These are phyloP conservation scores for Toxotes jaculatrix DNA, from an alignment of 2,113 vertebrate species.

Conservation along the genomic window DNA sequence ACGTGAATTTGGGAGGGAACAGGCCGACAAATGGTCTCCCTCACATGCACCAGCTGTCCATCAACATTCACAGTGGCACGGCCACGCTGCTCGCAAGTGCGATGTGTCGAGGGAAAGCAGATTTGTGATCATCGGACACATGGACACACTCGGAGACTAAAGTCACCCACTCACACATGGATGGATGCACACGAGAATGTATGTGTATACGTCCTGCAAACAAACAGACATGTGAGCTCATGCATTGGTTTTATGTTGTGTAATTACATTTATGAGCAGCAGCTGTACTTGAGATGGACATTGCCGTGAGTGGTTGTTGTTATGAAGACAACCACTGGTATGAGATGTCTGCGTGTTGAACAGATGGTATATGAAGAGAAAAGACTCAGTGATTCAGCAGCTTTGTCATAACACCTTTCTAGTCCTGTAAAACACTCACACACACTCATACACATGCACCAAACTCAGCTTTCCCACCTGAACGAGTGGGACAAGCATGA, in stretches of 20 bases:
- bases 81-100: slow-evolving; percentile 45
- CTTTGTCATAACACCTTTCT: slow-evolving; percentile 46
- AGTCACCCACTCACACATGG: slow-evolving; percentile 55
- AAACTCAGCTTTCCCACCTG: slow-evolving; percentile 32
- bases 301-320: neutral
- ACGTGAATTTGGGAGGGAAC: slow-evolving; percentile 29
- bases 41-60: slow-evolving; percentile 61
- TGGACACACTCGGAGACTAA: slow-evolving; percentile 32
- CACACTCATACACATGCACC: neutral
- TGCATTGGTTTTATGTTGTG: slow-evolving; percentile 4
- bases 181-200: slow-evolving; percentile 14
- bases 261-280: slow-evolving; percentile 28
- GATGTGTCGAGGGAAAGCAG: slow-evolving; percentile 61
- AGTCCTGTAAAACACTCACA: slow-evolving; percentile 23
- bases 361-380: slow-evolving; percentile 46
- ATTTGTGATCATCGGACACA: slow-evolving; percentile 67
- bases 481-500: slow-evolving; percentile 49
- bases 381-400: slow-evolving; percentile 41
- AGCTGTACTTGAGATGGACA: slow-evolving; percentile 3
- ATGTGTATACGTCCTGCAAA: neutral
- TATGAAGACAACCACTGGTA: neutral
- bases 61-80: slow-evolving; percentile 49
- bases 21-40: slow-evolving; percentile 63
- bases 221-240: slow-evolving; percentile 5
- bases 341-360: slow-evolving; percentile 24